phyloP scores from a whole-genome alignment of 2,797 vertebrate genomes.

The Psittacula echo region DNA sequence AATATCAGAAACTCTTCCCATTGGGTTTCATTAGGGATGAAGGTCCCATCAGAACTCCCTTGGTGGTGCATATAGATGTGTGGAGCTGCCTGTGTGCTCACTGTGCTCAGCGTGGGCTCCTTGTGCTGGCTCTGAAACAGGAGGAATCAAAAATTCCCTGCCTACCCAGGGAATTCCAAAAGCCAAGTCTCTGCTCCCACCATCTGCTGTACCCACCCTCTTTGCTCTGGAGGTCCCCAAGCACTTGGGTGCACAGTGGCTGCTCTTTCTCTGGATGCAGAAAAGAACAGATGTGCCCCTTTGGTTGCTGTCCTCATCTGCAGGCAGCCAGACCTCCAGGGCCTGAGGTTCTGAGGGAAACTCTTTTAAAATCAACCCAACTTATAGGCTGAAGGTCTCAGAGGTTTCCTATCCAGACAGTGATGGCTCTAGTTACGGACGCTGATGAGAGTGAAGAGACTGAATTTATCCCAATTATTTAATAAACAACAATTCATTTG shows the following conservation, averaged over 20 bases:
- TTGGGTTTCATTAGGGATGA: not conserved
- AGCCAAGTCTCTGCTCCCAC: not conserved
- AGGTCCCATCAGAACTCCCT: not conserved
- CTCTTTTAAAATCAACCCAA: not conserved
- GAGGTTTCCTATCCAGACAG: not conserved
- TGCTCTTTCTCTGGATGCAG: not conserved
- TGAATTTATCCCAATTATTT: not conserved
- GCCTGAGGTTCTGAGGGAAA: not conserved
- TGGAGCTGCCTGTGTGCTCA: not conserved
- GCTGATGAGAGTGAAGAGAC: not conserved
- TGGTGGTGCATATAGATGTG: not conserved
- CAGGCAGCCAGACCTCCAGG: not conserved
- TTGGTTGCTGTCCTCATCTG: not conserved
- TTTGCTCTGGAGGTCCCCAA: not conserved
- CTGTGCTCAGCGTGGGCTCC: not conserved
- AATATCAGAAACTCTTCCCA: not conserved
- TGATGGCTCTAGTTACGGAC: not conserved
- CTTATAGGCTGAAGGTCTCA: not conserved
- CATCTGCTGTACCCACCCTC: not conserved
- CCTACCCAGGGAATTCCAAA: not conserved
- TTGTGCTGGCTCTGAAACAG: not conserved
- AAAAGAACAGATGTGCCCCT: not conserved
- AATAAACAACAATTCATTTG: not conserved
- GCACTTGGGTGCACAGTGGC: rapidly evolving
- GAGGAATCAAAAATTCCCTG: not conserved